Base-by-base conservation (phyloP, 2,113 vertebrate genomes). In the Rhynchopsitta pachyrhyncha region DNA sequence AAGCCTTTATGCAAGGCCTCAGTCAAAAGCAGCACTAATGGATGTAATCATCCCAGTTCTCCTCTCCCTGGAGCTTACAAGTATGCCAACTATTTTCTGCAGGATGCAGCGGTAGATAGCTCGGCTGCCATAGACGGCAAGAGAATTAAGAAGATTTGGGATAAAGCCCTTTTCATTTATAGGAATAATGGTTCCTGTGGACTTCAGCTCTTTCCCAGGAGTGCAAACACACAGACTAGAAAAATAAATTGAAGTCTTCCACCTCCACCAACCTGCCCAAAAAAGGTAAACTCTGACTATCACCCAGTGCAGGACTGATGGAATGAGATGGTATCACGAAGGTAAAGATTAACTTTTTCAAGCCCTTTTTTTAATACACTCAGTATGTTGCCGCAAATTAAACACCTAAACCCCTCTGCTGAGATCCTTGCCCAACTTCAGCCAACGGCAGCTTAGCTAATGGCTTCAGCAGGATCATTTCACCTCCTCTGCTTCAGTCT, bases 31-130 rank as follows among this genome's bases (percentile, higher is more conserved):
- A 89, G 55, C 77, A 20, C 73, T 75, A 63, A 85, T 10, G 83
- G 82, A 92, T 87, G 73, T 84, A 92, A 96, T 86, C 95, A 93
- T 41, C 90, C 69, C 29, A 42, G 39, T 24, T 66, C 82, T 90
- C 76, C 60, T 82, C 83, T 95, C 95, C 95, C 92, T 71, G 69
- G 92, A 93, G 95, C 82, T 96, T 35, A 78, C 60, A 95, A 71
- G 77, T 78, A 97, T 96, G 90, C 64, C 85, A 95, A 92, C 1
- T 73, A 96, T 96, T 97, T 96, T 93, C 90, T 92, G 93, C 82
- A 84, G 92, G 92, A 94, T 64, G 9, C 25, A 13, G 64, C 10
- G 39, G 50, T 63, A 74, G 89, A 88, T 8, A 84, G 76, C 68
- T 92, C 62, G 52, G 71, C 67, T 88, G 88, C 82, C 84, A 60